These are phyloP conservation scores for Tetraneura akinire DNA, from an alignment of 1,140 invertebrate genomes.

Conservation along the genomic window DNA sequence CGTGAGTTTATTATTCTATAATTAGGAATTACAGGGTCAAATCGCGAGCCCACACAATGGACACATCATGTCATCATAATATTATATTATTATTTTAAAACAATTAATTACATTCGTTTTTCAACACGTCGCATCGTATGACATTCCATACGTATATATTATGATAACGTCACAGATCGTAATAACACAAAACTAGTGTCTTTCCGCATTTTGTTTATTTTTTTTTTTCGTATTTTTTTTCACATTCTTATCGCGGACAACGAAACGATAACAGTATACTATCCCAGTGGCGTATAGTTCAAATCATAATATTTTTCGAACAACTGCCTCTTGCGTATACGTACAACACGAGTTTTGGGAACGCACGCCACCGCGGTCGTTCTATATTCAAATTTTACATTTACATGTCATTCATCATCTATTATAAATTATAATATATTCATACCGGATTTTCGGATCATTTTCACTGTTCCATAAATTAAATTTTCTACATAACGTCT, in stretches of 20 bases:
- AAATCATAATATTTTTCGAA: neutral
- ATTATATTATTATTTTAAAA: too few relatives aligned
- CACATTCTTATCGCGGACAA: too few relatives aligned
- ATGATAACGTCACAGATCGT: too few relatives aligned
- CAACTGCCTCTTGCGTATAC: neutral
- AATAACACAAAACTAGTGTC: too few relatives aligned
- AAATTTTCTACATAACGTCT: neutral
- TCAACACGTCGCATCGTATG: too few relatives aligned
- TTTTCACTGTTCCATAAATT: slow-evolving; percentile 10
- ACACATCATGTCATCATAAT: too few relatives aligned
- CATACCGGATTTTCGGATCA: neutral
- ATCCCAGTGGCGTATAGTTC: neutral
- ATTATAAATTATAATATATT: slow-evolving; percentile 30
- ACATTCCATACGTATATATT: too few relatives aligned
- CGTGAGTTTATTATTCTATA: neutral
- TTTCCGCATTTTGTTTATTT: too few relatives aligned
- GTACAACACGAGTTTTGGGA: neutral
- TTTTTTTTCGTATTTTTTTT: too few relatives aligned
- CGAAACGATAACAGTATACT: too few relatives aligned
- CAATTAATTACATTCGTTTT: too few relatives aligned
- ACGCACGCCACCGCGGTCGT: too few relatives aligned
- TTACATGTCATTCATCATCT: neutral
- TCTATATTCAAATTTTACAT: neutral
- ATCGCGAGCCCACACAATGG: neutral
- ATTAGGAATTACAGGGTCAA: neutral